These are phyloP conservation scores for Melanotaenia pygmaea DNA, from an alignment of 2,797 vertebrate genomes.

Conservation along the genomic window DNA sequence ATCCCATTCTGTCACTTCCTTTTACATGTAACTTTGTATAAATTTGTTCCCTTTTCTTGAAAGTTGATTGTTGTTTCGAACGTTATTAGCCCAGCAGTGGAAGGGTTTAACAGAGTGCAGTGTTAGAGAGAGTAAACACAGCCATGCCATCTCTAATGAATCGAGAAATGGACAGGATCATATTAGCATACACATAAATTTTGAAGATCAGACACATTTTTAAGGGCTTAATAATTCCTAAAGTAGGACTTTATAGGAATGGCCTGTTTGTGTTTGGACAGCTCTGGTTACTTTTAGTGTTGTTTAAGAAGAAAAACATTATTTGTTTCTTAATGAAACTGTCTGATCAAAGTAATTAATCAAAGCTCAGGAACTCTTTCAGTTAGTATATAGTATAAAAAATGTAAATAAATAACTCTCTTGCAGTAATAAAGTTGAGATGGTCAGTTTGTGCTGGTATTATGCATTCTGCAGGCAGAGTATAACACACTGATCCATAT, in stretches of 20 bases:
- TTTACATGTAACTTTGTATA: background rate
- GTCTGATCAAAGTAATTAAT: background rate
- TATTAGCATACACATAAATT: too few relatives aligned
- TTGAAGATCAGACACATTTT: background rate
- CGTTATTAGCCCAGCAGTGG: background rate
- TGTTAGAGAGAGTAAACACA: too few relatives aligned
- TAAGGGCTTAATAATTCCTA: background rate
- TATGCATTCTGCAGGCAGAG: slow-evolving; percentile 22
- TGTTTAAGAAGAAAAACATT: background rate
- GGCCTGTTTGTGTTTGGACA: background rate
- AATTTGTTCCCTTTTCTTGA: background rate
- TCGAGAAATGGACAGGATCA: too few relatives aligned
- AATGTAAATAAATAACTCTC: background rate
- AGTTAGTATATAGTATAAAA: background rate
- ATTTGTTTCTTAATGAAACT: background rate
- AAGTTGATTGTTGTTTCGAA: background rate
- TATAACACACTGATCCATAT: slow-evolving; percentile 28
- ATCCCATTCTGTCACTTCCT: background rate
- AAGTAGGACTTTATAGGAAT: background rate
- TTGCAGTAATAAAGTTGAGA: background rate
- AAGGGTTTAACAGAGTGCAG: too few relatives aligned
- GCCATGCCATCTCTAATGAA: too few relatives aligned
- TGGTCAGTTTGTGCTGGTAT: background rate
- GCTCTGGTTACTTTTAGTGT: background rate
- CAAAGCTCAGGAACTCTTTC: background rate